Evolutionary conservation across 2,797 vertebrate species (phyloP).

Genomic region (Bryconaethiops microstoma): DNA sequence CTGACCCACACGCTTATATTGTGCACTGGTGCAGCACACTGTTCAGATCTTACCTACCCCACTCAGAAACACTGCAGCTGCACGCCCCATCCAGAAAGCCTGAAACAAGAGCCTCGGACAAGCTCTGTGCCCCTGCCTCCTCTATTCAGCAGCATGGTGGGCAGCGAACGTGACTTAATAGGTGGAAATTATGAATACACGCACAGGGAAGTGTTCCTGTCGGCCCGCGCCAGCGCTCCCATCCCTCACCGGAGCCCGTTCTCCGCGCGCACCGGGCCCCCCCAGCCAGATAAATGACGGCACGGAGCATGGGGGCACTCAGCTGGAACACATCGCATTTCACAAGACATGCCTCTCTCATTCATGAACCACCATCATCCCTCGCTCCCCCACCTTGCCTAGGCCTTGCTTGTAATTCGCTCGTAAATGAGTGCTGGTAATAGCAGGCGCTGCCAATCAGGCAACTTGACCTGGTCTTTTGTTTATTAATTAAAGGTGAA

Average conservation of each 20-base stretch:
- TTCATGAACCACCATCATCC: slow-evolving; percentile 31
- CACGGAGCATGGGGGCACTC: slow-evolving; percentile 43
- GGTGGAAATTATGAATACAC: slow-evolving; percentile 49
- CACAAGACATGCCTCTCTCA: slow-evolving; percentile 45
- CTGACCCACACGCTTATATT: background rate
- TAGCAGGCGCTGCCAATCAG: slow-evolving; percentile 11
- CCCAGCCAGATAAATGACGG: slow-evolving; percentile 49
- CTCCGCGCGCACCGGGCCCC: slow-evolving; percentile 31
- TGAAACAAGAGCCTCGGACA: background rate
- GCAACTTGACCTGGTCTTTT: background rate
- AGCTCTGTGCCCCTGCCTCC: background rate
- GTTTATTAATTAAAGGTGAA: slow-evolving; percentile 4
- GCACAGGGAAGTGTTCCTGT: slow-evolving; percentile 52
- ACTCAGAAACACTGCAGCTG: background rate
- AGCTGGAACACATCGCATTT: slow-evolving; percentile 59
- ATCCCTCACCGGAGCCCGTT: slow-evolving; percentile 39
- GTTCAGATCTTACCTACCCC: background rate
- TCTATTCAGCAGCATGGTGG: slow-evolving; percentile 6
- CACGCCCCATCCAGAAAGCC: background rate
- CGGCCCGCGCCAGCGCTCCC: slow-evolving; percentile 31
- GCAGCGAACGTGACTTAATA: slow-evolving; percentile 42
- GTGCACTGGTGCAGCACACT: background rate
- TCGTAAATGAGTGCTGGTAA: slow-evolving; percentile 29
- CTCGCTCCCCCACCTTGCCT: slow-evolving; percentile 23
- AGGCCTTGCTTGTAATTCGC: slow-evolving; percentile 31